Evolutionary conservation across 2,888 invertebrate species (phyloP).

Genomic region (Mythimna pallens): DNA sequence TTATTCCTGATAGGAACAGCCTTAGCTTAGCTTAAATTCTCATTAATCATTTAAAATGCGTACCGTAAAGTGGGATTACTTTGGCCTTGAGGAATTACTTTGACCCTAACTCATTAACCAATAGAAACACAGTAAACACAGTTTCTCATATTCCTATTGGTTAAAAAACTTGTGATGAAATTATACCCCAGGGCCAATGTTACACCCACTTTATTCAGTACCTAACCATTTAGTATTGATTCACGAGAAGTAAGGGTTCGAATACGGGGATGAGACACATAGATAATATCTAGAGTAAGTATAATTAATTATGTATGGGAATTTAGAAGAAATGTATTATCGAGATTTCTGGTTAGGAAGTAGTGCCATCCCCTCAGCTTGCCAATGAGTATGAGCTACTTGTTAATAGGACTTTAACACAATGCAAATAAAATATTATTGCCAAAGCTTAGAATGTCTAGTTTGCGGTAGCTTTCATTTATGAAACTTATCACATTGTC

Average conservation of each 20-base stretch:
- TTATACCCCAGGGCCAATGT: too few relatives aligned
- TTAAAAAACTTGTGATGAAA: too few relatives aligned
- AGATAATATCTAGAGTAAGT: neutral
- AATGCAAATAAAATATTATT: neutral
- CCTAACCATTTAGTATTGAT: constrained; percentile 26
- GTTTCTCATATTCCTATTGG: too few relatives aligned
- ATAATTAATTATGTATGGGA: constrained; percentile 5
- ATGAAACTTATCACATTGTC: neutral
- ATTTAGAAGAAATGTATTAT: neutral
- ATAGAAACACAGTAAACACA: too few relatives aligned
- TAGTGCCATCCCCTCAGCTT: constrained; percentile 39
- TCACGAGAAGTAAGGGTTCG: constrained; percentile 9
- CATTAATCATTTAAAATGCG: constrained; percentile 63
- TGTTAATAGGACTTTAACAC: constrained; percentile 17
- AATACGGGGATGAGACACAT: constrained; percentile 18
- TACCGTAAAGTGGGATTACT: neutral
- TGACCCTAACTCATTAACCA: too few relatives aligned
- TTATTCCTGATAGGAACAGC: constrained; percentile 56
- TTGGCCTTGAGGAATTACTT: too few relatives aligned
- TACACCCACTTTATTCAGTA: too few relatives aligned
- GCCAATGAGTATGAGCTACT: constrained; percentile 42
- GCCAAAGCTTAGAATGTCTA: neutral
- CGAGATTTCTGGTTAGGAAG: neutral
- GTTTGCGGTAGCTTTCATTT: neutral
- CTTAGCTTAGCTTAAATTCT: constrained; percentile 70